Percentiles rank a stretch among this genome's conserved stretches.
Conservation (phyloP, 2,888 invertebrate genomes). For the Polydrusus pterygomalis region DNA sequence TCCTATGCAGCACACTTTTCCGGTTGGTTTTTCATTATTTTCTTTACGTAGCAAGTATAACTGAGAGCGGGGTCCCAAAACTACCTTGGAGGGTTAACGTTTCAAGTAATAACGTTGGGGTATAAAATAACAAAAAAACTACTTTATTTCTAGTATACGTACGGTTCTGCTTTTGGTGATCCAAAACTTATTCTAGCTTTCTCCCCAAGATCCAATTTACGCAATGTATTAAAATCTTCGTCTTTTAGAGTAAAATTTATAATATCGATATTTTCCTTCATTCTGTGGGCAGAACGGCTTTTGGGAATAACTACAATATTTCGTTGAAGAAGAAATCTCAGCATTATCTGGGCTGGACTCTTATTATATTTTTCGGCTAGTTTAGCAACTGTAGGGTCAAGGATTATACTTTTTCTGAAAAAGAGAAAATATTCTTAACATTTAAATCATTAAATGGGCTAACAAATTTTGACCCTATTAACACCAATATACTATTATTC, state of each 20-base stretch:
- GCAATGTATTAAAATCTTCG: not conserved
- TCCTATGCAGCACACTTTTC: too few relatives aligned
- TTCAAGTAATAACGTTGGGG: too few relatives aligned
- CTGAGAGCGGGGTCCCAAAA: too few relatives aligned
- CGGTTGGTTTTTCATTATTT: too few relatives aligned
- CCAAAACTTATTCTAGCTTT: conserved; percentile 8
- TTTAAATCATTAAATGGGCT: too few relatives aligned
- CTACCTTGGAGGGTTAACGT: too few relatives aligned
- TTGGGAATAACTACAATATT: conserved; percentile 3
- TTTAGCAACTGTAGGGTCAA: conserved; percentile 4
- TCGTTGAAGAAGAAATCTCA: not conserved
- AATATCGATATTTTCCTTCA: not conserved
- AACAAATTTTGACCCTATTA: too few relatives aligned
- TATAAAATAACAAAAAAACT: too few relatives aligned
- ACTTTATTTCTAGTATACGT: not conserved
- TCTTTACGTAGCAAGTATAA: too few relatives aligned
- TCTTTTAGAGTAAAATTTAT: not conserved
- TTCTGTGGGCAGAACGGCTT: not conserved
- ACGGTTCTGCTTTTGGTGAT: not conserved
- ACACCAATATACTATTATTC: too few relatives aligned
- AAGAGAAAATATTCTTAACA: not conserved
- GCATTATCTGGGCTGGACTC: not conserved
- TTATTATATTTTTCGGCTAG: conserved; percentile 4
- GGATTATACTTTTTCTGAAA: not conserved
- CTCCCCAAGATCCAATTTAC: not conserved